Percentiles rank a stretch among this genome's conserved stretches.
Conservation (phyloP, 2,797 vertebrate genomes). For the Poliocrania exsul region DNA sequence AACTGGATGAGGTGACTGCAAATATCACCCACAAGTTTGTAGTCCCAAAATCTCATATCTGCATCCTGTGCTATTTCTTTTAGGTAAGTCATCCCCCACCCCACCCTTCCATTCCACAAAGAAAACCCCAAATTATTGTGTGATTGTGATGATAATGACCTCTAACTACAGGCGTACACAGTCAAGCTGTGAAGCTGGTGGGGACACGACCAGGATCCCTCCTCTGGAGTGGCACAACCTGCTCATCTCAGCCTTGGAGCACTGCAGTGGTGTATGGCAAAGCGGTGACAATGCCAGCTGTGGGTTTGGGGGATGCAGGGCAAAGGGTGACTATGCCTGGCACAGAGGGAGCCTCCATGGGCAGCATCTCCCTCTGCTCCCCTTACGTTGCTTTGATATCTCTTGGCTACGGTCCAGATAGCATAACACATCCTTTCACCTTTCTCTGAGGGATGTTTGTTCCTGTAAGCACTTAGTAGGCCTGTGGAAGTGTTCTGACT, state of each 20-base stretch:
- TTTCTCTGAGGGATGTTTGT: too few relatives aligned
- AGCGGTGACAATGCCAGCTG: not conserved
- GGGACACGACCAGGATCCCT: not conserved
- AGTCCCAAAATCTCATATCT: not conserved
- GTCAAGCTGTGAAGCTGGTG: not conserved
- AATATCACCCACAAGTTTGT: not conserved
- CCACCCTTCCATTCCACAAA: too few relatives aligned
- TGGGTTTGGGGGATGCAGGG: rapidly evolving
- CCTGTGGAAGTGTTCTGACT: not conserved
- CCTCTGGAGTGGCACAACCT: not conserved
- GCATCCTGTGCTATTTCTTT: not conserved
- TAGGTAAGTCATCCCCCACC: not conserved
- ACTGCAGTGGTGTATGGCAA: not conserved
- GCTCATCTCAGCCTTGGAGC: not conserved
- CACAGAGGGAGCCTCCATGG: rapidly evolving
- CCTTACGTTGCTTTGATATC: not conserved
- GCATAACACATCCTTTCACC: not conserved
- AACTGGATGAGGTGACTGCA: not conserved
- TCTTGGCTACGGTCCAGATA: rapidly evolving
- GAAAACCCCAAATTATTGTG: not conserved
- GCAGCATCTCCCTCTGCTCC: not conserved
- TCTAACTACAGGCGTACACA: rapidly evolving
- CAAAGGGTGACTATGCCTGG: not conserved
- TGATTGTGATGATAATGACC: rapidly evolving
- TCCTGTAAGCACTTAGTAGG: not conserved